Evolutionary conservation across 2,797 vertebrate species (phyloP), one percentile per base, ranked within the genome.

Genomic region (Sebastiscus tertius): DNA sequence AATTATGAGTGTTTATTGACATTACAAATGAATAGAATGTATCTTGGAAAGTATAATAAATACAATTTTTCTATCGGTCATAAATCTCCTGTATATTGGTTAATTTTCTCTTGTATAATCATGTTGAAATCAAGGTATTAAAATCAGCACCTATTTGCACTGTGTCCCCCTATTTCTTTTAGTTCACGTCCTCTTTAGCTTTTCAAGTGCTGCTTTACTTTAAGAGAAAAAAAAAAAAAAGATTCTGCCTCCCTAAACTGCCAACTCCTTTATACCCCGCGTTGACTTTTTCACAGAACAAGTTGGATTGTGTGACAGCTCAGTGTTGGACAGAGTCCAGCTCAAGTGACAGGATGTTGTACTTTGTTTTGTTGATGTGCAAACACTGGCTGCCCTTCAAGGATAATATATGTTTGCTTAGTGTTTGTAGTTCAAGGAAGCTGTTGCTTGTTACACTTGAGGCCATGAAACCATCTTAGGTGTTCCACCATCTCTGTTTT

Each of bases 41-140:
- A 96, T 90, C 94, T 95, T 95, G 94, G 93, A 95, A 95, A 94
- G 94, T 95, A 94, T 95, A 96, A 96, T 95, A 96, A 96, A 96
- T 95, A 94, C 89, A 91, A 80, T 95, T 95, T 96, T 96, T 96
- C 88, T 96, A 95, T 94, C 77, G 89, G 94, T 96, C 95, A 94
- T 93, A 94, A 93, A 90, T 92, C 92, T 94, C 92, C 91, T 96
- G 95, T 96, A 95, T 94, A 94, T 94, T 94, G 94, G 89, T 95
- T 96, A 93, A 93, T 95, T 95, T 94, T 93, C 87, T 92, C 93
- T 93, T 95, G 94, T 96, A 92, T 94, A 92, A 94, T 94, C 91
- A 92, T 95, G 93, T 95, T 93, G 83, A 94, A 93, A 90, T 95
- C 86, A 93, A 94, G 92, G 93, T 94, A 95, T 95, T 95, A 95